A percentile compares a stretch with the other conserved stretches of the same genome.
phyloP scores from a whole-genome alignment of 2,888 invertebrate species.

The Physocephala rufipes region DNA sequence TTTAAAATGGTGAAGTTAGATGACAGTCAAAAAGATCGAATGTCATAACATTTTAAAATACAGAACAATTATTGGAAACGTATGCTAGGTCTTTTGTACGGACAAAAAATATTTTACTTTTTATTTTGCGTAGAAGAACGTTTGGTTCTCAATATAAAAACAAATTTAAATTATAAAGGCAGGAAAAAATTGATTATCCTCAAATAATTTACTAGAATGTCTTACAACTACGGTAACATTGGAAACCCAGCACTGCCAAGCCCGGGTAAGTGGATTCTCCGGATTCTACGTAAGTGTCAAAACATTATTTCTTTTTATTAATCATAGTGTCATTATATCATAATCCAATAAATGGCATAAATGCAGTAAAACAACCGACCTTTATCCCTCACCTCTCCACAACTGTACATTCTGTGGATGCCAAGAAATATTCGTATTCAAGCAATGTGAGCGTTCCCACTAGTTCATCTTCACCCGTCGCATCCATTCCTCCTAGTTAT shows the following conservation, averaged over 20 bases:
- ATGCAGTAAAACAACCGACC: slow-evolving; percentile 54
- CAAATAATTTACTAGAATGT: slow-evolving; percentile 47
- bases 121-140: too few relatives aligned
- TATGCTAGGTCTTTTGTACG: too few relatives aligned
- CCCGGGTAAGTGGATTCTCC: slow-evolving; percentile 53
- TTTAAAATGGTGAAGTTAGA: too few relatives aligned
- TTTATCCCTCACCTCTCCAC: slow-evolving; percentile 62
- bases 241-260: slow-evolving; percentile 48
- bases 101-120: too few relatives aligned
- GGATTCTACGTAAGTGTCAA: slow-evolving; percentile 39
- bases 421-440: slow-evolving; percentile 34
- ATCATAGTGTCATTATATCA: slow-evolving; percentile 55
- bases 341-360: slow-evolving; percentile 51
- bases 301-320: slow-evolving; percentile 24
- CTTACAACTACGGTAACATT: slow-evolving; percentile 56
- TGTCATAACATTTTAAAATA: too few relatives aligned
- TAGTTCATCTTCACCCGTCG: slow-evolving; percentile 48
- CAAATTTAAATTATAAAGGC: too few relatives aligned
- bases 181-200: neutral
- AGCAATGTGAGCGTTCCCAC: slow-evolving; percentile 37
- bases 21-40: too few relatives aligned
- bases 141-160: too few relatives aligned
- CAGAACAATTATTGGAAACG: too few relatives aligned
- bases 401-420: slow-evolving; percentile 43
- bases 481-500: slow-evolving; percentile 43